Evolutionary conservation across 2,888 invertebrate species (phyloP).

Genomic region (Sarcophaga subvicina): DNA sequence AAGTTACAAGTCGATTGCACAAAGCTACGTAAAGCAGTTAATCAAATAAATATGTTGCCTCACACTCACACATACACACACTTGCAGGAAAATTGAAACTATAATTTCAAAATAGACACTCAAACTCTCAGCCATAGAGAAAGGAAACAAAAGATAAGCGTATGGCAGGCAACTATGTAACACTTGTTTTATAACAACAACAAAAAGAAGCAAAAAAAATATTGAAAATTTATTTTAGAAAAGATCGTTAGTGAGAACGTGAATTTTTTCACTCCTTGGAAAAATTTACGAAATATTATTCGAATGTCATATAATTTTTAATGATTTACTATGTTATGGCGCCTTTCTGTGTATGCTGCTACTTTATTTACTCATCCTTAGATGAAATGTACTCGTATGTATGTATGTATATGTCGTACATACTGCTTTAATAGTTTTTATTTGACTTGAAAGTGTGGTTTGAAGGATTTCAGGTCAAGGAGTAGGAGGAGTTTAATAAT

Average conservation of each 20-base stretch:
- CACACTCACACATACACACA: constrained; percentile 28
- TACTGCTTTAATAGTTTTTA: constrained; percentile 51
- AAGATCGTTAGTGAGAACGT: neutral
- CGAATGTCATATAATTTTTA: constrained; percentile 47
- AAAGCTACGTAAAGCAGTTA: constrained; percentile 70
- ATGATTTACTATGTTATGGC: constrained; percentile 67
- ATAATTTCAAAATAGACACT: constrained; percentile 42
- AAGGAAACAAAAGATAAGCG: constrained; percentile 39
- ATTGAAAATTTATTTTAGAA: neutral
- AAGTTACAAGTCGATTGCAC: constrained; percentile 60
- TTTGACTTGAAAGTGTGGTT: neutral
- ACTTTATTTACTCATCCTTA: neutral
- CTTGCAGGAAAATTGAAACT: constrained; percentile 7
- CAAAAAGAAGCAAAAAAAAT: neutral
- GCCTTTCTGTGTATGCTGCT: constrained; percentile 38
- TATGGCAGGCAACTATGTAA: constrained; percentile 55
- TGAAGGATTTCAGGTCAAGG: neutral
- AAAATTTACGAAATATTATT: neutral
- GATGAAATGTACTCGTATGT: neutral
- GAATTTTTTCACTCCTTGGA: neutral
- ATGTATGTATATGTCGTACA: no score
- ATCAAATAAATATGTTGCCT: constrained; percentile 72
- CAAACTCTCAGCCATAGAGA: constrained; percentile 11
- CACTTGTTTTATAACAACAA: constrained; percentile 60
- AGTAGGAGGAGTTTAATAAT: constrained; percentile 16